Percentiles rank a stretch among this genome's conserved stretches.
Conservation (phyloP, 2,113 vertebrate species). For the Upupa epops region DNA sequence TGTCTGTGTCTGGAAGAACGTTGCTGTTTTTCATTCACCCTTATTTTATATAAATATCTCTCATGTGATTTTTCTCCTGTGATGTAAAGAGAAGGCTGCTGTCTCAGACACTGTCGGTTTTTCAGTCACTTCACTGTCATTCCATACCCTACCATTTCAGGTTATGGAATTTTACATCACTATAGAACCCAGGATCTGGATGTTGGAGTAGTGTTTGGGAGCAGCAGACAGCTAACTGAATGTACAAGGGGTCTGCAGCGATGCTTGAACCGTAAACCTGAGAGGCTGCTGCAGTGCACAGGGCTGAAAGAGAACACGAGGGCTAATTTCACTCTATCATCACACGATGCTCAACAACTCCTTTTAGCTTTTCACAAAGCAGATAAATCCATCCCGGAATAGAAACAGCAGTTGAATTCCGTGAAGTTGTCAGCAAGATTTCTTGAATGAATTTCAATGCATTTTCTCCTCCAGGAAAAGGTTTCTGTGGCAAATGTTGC, state of each 20-base stretch:
- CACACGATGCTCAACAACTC: not conserved
- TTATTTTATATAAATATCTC: not conserved
- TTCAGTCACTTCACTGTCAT: not conserved
- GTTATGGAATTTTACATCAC: not conserved
- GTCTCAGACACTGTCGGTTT: not conserved
- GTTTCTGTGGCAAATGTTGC: not conserved
- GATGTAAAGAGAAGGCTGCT: not conserved
- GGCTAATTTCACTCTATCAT: not conserved
- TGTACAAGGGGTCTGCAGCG: not conserved
- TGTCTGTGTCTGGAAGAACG: no score
- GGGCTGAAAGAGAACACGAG: not conserved
- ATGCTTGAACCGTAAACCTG: not conserved
- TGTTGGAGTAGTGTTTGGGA: not conserved
- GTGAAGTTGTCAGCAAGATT: conserved; percentile 30
- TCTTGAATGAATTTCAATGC: conserved; percentile 6
- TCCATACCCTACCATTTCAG: no score
- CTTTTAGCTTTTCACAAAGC: not conserved
- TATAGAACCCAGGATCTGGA: not conserved
- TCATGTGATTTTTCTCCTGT: not conserved
- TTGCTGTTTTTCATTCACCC: not conserved
- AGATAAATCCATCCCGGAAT: conserved; percentile 6
- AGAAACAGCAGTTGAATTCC: not conserved
- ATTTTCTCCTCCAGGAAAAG: not conserved
- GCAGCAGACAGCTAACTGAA: not conserved
- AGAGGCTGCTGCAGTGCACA: not conserved